Conservation (phyloP, 1,140 invertebrate species). For the Asobara japonica region DNA sequence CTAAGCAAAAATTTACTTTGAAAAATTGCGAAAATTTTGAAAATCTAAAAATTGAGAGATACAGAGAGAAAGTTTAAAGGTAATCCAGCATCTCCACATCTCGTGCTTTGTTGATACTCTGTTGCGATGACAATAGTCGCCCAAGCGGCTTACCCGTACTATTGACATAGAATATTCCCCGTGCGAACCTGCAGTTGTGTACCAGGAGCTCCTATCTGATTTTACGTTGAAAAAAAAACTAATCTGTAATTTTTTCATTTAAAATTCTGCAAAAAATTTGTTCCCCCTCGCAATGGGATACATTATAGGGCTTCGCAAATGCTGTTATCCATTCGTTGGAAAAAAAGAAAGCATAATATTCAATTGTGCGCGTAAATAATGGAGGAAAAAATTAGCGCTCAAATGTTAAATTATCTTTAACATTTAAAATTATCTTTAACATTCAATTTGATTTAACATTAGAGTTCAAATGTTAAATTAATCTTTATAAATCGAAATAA, state of each 20-base stretch:
- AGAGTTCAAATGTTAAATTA: no score
- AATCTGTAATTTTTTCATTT: not conserved
- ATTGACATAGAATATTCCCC: conserved; percentile 3
- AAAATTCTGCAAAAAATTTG: not conserved
- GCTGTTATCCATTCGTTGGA: not conserved
- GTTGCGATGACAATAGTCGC: not conserved
- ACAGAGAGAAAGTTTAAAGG: not conserved
- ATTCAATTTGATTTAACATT: no score
- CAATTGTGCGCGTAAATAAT: no score
- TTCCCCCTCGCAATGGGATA: not conserved
- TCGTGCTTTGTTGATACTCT: not conserved
- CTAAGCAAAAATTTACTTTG: no score
- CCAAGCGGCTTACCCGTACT: not conserved
- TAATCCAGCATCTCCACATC: not conserved
- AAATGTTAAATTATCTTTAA: no score
- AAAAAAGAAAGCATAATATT: not conserved
- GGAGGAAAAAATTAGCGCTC: no score
- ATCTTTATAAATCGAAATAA: no score
- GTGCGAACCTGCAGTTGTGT: not conserved
- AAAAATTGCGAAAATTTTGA: no score
- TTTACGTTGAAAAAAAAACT: not conserved
- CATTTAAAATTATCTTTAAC: no score
- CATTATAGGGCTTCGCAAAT: not conserved
- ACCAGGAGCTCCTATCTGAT: not conserved
- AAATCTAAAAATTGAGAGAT: not conserved